These are phyloP conservation scores for Sylvietta virens DNA, from an alignment of 2,113 vertebrate species.

Conservation along the genomic window DNA sequence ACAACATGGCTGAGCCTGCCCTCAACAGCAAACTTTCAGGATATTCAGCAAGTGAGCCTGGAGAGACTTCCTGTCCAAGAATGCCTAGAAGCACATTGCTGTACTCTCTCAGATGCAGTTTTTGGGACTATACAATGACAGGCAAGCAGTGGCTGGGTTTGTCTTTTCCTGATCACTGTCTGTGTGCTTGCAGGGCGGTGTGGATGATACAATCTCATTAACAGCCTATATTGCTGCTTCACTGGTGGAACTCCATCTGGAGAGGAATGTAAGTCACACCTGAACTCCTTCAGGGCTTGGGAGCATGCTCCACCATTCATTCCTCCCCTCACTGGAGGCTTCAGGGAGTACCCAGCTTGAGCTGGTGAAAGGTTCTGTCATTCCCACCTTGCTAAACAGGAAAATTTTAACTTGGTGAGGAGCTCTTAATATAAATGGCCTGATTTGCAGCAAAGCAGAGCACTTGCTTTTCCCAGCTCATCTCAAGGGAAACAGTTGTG, in stretches of 20 bases:
- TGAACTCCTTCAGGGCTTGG: not conserved
- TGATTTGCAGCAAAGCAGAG: not conserved
- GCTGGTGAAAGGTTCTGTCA: not conserved
- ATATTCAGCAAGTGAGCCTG: not conserved
- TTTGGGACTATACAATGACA: not conserved
- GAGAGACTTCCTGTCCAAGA: not conserved
- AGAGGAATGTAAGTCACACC: constrained; percentile 38
- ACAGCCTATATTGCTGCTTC: constrained; percentile 75
- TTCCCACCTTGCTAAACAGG: not conserved
- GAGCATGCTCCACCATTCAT: not conserved
- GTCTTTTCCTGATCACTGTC: not conserved
- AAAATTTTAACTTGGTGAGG: not conserved
- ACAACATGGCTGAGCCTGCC: not conserved
- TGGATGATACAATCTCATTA: constrained; percentile 77
- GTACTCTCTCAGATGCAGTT: not conserved
- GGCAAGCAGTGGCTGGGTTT: not conserved
- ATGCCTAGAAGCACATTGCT: not conserved
- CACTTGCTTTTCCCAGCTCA: not conserved
- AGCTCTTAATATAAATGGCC: not conserved
- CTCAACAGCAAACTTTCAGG: not conserved
- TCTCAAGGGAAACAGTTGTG: not conserved
- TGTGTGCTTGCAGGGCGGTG: constrained; percentile 71
- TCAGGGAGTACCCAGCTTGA: not conserved
- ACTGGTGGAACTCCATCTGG: constrained; percentile 69
- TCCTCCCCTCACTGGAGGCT: not conserved